These are phyloP conservation scores for Dasysyrphus albostriatus DNA, from an alignment of 2,888 invertebrate species.

Conservation along the genomic window DNA sequence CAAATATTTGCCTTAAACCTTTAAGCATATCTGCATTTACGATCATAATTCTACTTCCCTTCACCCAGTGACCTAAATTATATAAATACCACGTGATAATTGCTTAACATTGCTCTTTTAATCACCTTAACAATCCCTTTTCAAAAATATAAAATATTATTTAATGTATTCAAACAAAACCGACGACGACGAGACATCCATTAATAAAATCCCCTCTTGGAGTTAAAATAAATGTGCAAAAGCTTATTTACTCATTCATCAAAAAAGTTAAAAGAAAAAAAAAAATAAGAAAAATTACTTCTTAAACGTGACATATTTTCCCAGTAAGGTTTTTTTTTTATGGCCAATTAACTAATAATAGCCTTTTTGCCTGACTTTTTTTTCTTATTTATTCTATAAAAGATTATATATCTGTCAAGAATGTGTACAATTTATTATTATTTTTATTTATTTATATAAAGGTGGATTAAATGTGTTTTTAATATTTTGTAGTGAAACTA, in stretches of 20 bases:
- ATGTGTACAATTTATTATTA: background rate
- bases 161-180: background rate
- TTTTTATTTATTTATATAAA: too few species aligned
- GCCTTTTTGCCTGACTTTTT: background rate
- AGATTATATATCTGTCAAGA: background rate
- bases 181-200: background rate
- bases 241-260: slow-evolving; percentile 3
- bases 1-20: too few species aligned
- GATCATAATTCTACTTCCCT: background rate
- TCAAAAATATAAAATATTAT: background rate
- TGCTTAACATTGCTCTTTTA: background rate
- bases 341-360: slow-evolving; percentile 12
- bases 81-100: background rate
- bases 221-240: background rate
- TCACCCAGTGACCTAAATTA: background rate
- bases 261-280: background rate
- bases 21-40: too few species aligned
- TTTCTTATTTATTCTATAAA: background rate
- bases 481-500: too few species aligned
- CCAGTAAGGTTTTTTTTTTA: background rate
- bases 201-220: background rate
- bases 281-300: background rate
- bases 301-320: slow-evolving; percentile 10
- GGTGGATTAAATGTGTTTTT: too few species aligned
- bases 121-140: slow-evolving; percentile 7